A percentile compares a stretch with the other conserved stretches of the same genome.
These are phyloP conservation scores for Apotomis turbidana DNA, from an alignment of 2,888 invertebrate genomes.

Conservation along the genomic window DNA sequence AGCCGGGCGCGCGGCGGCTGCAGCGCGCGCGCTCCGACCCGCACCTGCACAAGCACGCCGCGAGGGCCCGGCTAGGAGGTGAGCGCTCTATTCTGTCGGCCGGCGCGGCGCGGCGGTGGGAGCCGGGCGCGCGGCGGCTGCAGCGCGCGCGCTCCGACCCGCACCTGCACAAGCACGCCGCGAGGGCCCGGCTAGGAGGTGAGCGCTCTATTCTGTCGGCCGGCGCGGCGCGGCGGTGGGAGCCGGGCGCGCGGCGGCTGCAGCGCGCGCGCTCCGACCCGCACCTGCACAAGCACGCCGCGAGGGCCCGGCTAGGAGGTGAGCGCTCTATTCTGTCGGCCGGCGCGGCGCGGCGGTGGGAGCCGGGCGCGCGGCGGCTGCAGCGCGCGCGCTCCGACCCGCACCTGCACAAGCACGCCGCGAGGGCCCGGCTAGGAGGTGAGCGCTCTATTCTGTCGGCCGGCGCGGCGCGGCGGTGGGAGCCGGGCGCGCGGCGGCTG, in stretches of 20 bases:
- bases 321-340: constrained; percentile 43
- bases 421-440: too few relatives aligned
- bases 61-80: too few relatives aligned
- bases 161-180: too few relatives aligned
- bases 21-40: too few relatives aligned
- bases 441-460: constrained; percentile 43
- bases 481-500: constrained; percentile 40
- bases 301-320: too few relatives aligned
- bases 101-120: constrained; percentile 58
- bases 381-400: too few relatives aligned
- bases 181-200: too few relatives aligned
- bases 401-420: too few relatives aligned
- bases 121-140: constrained; percentile 40
- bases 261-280: too few relatives aligned
- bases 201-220: constrained; percentile 43
- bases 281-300: too few relatives aligned
- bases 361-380: constrained; percentile 40
- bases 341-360: constrained; percentile 58
- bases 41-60: too few relatives aligned
- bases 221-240: constrained; percentile 58
- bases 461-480: constrained; percentile 58
- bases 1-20: constrained; percentile 40
- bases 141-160: too few relatives aligned
- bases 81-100: constrained; percentile 43
- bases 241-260: constrained; percentile 40